Percentiles rank a stretch among this genome's conserved stretches.
phyloP scores from a whole-genome alignment of 2,888 invertebrate genomes.

The Mesochorus sp. region DNA sequence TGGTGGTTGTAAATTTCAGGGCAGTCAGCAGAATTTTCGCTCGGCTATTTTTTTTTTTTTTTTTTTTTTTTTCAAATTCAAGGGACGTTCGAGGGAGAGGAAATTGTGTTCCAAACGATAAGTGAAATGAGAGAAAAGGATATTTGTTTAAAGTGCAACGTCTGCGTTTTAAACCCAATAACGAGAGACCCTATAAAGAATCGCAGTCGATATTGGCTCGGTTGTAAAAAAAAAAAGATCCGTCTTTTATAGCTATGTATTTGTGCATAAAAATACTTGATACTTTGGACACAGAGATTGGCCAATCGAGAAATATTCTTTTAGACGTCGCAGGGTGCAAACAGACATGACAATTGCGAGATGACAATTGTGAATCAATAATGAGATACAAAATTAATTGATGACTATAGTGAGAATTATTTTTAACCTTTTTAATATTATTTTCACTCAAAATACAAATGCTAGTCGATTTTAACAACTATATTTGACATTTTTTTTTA shows the following conservation, averaged over 20 bases:
- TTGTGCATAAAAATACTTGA: neutral
- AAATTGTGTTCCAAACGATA: neutral
- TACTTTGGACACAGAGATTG: too few relatives aligned
- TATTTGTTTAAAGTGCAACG: constrained; percentile 27
- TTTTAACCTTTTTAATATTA: too few relatives aligned
- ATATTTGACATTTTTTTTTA: too few relatives aligned
- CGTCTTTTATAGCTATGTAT: neutral
- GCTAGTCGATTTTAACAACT: too few relatives aligned
- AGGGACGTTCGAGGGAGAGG: neutral
- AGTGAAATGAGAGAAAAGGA: neutral
- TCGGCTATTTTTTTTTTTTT: neutral
- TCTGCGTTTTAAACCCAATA: constrained; percentile 1
- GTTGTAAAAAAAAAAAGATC: constrained; percentile 14
- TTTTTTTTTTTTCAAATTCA: neutral
- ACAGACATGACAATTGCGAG: too few relatives aligned
- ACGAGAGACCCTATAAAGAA: neutral
- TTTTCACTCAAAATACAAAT: too few relatives aligned
- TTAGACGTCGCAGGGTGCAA: too few relatives aligned
- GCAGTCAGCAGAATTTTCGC: neutral
- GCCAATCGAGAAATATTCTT: too few relatives aligned
- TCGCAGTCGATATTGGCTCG: constrained; percentile 20
- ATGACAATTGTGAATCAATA: too few relatives aligned
- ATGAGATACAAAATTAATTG: too few relatives aligned
- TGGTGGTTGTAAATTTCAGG: neutral
- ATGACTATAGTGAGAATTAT: too few relatives aligned